Base-by-base conservation (phyloP, 2,888 invertebrate species). In the Apotomis betuletana region DNA sequence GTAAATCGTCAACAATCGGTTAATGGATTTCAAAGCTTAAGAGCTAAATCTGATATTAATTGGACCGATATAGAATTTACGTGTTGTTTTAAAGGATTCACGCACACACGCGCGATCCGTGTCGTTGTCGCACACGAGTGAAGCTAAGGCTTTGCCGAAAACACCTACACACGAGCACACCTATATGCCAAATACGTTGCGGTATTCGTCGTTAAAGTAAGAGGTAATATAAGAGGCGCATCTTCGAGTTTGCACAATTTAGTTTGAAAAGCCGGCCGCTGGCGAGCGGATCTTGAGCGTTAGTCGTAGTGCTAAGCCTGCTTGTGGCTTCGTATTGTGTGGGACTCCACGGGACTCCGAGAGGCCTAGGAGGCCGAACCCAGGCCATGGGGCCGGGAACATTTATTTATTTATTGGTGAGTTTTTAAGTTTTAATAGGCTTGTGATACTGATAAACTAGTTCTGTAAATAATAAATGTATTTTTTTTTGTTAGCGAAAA, bases 171-270 rank as follows among this genome's bases (percentile, higher is more conserved):
- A 75, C 78, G 74, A 78, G 76, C 69, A 84, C 80, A 81, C 82
- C 77, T 86, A 90, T 89, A 90, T 88, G 91, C 89, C 89, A 90
- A 93, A 92, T 90, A 90, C 87, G 88, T 91, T 92, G 91, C 90
- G 91, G 91, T 92, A 89, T 90, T 85, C 88, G 87, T 83, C 85
- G 88, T 90, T 89, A 91, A 90, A 90, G 87, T 91, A 92, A 91
- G 92, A 92, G 89, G 86, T 93, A 88, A 92, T 92, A 93, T 93
- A 93, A 92, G 92, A 92, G 87, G 90, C 91, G 89, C 92, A 92
- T 93, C 92, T 92, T 92, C 83, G 88, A 87, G 85, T 93, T 92
- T 92, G 91, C 91, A 92, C 92, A 92, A 87, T 90, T 93, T 90
- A 92, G 92, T 93, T 87, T 87, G 85, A 87, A 88, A 90, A 90